These are phyloP conservation scores for Mus spretus DNA, from an alignment of 2,797 vertebrate genomes.

Conservation along the genomic window DNA sequence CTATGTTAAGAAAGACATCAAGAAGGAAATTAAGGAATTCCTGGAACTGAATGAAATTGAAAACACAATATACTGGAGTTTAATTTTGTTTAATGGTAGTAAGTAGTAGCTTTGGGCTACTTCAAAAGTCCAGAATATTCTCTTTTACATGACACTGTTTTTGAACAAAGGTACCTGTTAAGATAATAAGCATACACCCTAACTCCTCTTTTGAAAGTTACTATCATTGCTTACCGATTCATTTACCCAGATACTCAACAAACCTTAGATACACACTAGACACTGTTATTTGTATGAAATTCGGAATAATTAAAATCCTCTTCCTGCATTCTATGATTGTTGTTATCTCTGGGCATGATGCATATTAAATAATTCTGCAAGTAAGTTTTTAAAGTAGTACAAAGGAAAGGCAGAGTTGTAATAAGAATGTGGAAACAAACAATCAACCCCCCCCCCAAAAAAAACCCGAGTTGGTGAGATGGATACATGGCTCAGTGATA, in stretches of 20 bases:
- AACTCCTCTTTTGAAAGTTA: constrained; percentile 45
- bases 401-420: neutral
- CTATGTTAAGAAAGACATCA: neutral
- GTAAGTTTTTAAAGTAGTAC: constrained; percentile 6
- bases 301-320: constrained; percentile 29
- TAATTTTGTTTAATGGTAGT: constrained; percentile 35
- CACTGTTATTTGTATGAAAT: constrained; percentile 30
- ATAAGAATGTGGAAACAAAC: constrained; percentile 32
- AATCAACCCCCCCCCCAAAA: neutral
- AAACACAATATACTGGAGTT: neutral
- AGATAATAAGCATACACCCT: neutral
- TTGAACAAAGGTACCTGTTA: constrained; percentile 21
- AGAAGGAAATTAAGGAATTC: neutral
- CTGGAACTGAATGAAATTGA: neutral
- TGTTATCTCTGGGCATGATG: neutral
- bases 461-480: neutral
- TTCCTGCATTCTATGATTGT: neutral
- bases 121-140: constrained; percentile 9
- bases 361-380: constrained; percentile 48
- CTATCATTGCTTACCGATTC: constrained; percentile 13
- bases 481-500: neutral
- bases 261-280: neutral
- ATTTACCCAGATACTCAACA: neutral
- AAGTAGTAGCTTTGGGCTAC: constrained; percentile 29
- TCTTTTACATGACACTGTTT: neutral